Base-by-base conservation (phyloP, 2,113 vertebrate species). In the Larimichthys crocea region DNA sequence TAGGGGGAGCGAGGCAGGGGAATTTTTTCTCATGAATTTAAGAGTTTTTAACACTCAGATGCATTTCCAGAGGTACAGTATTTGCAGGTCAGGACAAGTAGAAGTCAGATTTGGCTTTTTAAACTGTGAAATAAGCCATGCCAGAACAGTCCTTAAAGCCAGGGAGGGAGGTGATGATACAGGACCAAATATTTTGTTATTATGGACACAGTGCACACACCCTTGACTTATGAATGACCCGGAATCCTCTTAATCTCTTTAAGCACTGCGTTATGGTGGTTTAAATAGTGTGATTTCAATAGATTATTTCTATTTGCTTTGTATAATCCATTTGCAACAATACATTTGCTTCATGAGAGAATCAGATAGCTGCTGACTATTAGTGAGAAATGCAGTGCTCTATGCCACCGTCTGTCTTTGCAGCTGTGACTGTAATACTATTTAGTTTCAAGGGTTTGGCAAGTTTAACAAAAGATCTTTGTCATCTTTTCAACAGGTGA, bases 401-500 rank as follows among this genome's bases (percentile, higher is more conserved):
- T 74, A 48, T 74, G 50, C 26, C 49, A 70, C n/a, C 40, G 40
- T 59, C 60, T 82, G 53, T 71, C 69, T 86, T 53, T 40, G 67
- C 76, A 85, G 70, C 62, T 68, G 31, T 52, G 24, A 69, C 14
- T 46, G 50, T 57, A 74, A 26, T 35, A 55, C 3, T 26, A 4
- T 42, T 80, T 62, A 0, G 60, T 79, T 69, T 78, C 3, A 71
- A 65, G 35, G 72, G 70, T 63, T 82, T 61, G 76, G 79, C 68
- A 63, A 55, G 42, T 48, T 85, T 26, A 60, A 84, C 86, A 83
- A 85, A 76, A 66, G 75, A 72, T 78, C 49, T 68, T 63, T 70
- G 49, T 67, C 22, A 64, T 60, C 71, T 56, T 69, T 74, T 81
- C 79, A 83, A 72, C 69, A 26, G 62, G 65, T 62, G 29, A 80